phyloP scores from a whole-genome alignment of 92 coral and sea anemone genomes.

The Plumapathes pennacea region DNA sequence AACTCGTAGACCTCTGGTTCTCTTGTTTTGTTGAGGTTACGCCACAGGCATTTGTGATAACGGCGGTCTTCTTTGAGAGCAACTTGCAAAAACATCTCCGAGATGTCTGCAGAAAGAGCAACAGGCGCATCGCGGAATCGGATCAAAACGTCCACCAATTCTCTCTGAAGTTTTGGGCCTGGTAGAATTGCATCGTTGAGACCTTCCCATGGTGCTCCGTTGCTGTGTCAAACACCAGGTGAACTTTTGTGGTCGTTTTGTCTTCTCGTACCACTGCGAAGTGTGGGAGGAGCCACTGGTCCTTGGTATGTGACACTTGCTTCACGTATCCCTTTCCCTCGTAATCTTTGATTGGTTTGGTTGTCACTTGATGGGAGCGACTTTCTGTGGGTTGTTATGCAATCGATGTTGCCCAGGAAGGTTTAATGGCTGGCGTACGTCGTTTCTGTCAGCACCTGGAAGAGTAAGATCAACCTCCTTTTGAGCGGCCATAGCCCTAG shows the following conservation, averaged over 20 bases:
- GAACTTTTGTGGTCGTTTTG: conserved; percentile 17
- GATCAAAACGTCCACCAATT: conserved; percentile 25
- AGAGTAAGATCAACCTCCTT: too few species aligned
- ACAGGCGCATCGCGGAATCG: conserved; percentile 31
- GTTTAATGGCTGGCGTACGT: too few species aligned
- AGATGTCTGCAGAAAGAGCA: conserved; percentile 32
- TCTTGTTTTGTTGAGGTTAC: too few species aligned
- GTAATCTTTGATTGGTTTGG: conserved; percentile 10
- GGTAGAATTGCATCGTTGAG: conserved; percentile 24
- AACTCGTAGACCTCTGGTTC: conserved; percentile 45
- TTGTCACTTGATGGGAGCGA: too few species aligned
- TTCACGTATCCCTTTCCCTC: conserved; percentile 24
- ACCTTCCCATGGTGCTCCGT: conserved; percentile 24
- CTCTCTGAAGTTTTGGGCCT: conserved; percentile 43
- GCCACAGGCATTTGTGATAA: conserved; percentile 23
- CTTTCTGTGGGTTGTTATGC: too few species aligned
- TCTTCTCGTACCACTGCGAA: conserved; percentile 28
- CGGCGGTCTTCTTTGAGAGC: conserved; percentile 11
- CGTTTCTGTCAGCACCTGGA: too few species aligned
- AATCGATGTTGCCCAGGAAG: too few species aligned
- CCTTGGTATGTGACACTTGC: conserved; percentile 7
- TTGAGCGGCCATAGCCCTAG: too few species aligned
- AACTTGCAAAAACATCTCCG: conserved; percentile 26
- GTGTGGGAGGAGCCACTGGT: conserved; percentile 32
- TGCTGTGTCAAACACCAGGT: conserved; percentile 38